Evolutionary conservation across 2,888 invertebrate species (phyloP).

Genomic region (Phorcus lineatus): DNA sequence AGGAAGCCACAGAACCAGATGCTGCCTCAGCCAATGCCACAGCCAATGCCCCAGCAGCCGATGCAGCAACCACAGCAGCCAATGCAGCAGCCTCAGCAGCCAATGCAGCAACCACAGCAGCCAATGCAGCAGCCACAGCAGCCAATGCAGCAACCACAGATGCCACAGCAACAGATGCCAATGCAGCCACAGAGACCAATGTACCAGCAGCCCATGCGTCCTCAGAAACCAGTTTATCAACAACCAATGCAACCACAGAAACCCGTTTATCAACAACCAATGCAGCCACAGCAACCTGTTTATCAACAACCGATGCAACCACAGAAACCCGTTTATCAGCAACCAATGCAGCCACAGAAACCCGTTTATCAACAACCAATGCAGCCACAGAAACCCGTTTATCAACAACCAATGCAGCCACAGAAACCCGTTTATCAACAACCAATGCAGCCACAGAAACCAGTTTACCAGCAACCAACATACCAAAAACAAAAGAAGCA

Average conservation of each 20-base stretch:
- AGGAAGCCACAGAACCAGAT: not conserved
- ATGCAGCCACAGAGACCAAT: not conserved
- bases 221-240: not conserved
- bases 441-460: not conserved
- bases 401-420: constrained; percentile 7
- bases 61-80: not conserved
- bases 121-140: not conserved
- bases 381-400: not conserved
- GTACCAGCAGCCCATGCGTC: constrained; percentile 1
- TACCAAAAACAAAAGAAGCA: not conserved
- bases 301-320: not conserved
- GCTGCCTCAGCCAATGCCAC: not conserved
- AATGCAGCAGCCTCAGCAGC: not conserved
- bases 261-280: not conserved
- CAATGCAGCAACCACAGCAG: not conserved
- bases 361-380: not conserved
- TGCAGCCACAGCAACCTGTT: not conserved
- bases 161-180: not conserved
- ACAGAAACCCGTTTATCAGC: not conserved
- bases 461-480: not conserved
- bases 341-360: not conserved
- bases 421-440: not conserved
- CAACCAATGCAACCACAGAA: not conserved
- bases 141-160: not conserved
- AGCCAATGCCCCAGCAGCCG: not conserved